Base-by-base conservation (phyloP, 1,140 invertebrate species). In the Wasmannia auropunctata region DNA sequence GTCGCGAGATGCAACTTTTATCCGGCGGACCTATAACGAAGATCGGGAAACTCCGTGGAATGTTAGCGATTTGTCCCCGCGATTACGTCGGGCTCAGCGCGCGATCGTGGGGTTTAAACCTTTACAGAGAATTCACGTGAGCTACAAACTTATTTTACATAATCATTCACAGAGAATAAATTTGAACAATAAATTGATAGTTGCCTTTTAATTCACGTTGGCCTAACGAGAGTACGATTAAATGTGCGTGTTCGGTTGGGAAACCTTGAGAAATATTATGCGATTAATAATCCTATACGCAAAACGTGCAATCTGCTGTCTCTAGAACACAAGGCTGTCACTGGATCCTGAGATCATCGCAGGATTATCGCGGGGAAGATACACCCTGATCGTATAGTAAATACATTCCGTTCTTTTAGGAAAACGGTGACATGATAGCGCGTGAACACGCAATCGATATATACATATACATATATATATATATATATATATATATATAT, bases 91-190 rank as follows among this genome's bases (percentile, higher is more conserved):
- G 28, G n/a, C n/a, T n/a, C n/a, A 69, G 87, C 91, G 86, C n/a
- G 83, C 89, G 93, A 92, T 93, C 91, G 92, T 70, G 88, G 88
- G 93, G 90, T 94, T 93, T 40, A 40, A 93, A 93, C 85, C 43
- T 80, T 56, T 79, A 31, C n/a, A 46, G 43, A 14, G 31, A 69
- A 16, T 69, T 31, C 25, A 28, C 6, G 22, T 4, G 10, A 22
- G 31, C 14, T 37, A 54, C 19, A 16, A 10, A 49, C 14, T 31
- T 22, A 28, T 28, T 19, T n/a, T n/a, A n/a, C n/a, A n/a, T n/a
- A n/a, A n/a, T n/a, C n/a, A n/a, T n/a, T 34, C 11, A 31, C 8
- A 22, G 0, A 40, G n/a, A 63, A 63, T 37, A 37, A 3, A 10
- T n/a, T 37, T 40, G 43, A 22, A 63, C 19, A 31, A n/a, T 34